These are phyloP conservation scores for Ceramica pisi DNA, from an alignment of 2,888 invertebrate genomes.

Conservation along the genomic window DNA sequence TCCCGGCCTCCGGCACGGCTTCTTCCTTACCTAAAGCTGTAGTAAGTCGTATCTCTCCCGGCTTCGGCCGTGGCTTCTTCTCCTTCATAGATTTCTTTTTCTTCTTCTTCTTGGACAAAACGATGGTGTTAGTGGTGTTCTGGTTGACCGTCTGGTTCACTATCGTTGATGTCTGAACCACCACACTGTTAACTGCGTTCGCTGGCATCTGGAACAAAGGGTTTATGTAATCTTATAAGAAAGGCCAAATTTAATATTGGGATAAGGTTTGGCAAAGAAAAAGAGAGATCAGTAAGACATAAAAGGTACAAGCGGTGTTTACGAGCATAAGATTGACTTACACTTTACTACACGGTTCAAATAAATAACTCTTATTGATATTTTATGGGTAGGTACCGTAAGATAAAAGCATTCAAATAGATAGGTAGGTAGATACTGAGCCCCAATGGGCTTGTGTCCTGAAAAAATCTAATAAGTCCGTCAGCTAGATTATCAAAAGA, in stretches of 20 bases:
- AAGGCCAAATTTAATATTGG: neutral
- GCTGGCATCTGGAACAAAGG: constrained; percentile 76
- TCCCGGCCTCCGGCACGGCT: no score
- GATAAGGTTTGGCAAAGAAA: no score
- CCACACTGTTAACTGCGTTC: constrained; percentile 84
- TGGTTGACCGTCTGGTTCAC: constrained; percentile 84
- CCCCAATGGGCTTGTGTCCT: no score
- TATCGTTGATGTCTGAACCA: constrained; percentile 86
- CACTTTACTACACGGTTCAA: no score
- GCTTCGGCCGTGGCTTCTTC: constrained; percentile 95
- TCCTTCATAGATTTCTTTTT: constrained; percentile 95
- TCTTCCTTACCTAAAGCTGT: constrained; percentile 91
- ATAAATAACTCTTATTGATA: neutral
- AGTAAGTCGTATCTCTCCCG: constrained; percentile 95
- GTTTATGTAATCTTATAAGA: neutral
- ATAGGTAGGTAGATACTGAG: no score
- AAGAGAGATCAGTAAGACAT: no score
- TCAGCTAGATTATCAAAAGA: no score
- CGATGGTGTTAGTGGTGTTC: constrained; percentile 77
- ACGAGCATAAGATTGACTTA: neutral
- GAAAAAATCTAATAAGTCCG: no score
- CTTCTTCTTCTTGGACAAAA: constrained; percentile 87
- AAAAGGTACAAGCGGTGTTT: neutral
- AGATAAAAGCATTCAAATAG: no score
- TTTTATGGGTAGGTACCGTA: neutral